Percentiles rank a stretch among this genome's conserved stretches.
Conservation (phyloP, 2,888 invertebrate species). For the Erebia aethiops region DNA sequence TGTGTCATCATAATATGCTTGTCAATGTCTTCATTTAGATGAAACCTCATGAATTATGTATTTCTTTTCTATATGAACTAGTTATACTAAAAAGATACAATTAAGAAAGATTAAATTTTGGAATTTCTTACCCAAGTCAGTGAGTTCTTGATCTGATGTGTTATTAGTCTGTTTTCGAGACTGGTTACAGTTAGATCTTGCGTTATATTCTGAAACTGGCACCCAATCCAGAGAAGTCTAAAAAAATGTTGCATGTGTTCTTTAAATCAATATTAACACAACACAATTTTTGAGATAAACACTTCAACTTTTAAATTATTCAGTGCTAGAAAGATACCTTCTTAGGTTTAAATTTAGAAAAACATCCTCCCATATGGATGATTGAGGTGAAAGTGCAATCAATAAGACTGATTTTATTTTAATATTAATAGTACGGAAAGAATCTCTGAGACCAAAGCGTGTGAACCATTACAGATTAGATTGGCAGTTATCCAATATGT, state of each 20-base stretch:
- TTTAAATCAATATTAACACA: conserved; percentile 31
- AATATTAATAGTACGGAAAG: conserved; percentile 43
- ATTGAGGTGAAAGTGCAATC: conserved; percentile 9
- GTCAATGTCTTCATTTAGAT: too few relatives aligned
- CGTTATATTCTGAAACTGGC: conserved; percentile 79
- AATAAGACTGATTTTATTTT: conserved; percentile 34
- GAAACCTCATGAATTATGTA: too few relatives aligned
- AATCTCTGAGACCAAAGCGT: conserved; percentile 39
- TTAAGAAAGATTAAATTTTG: not conserved
- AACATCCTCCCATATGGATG: conserved; percentile 76
- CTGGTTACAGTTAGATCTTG: conserved; percentile 74
- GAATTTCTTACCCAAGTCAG: conserved; percentile 70
- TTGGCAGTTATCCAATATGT: conserved; percentile 72
- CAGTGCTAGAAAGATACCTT: conserved; percentile 57
- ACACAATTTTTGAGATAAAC: conserved; percentile 15
- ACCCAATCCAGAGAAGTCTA: conserved; percentile 81
- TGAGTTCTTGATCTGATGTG: conserved; percentile 75
- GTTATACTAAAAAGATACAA: not conserved
- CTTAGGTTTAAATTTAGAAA: conserved; percentile 73
- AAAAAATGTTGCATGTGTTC: conserved; percentile 49
- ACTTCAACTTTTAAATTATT: conserved; percentile 13
- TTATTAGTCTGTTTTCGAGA: conserved; percentile 77
- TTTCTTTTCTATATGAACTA: too few relatives aligned
- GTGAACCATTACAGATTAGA: conserved; percentile 47
- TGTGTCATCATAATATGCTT: too few relatives aligned